phyloP scores from a whole-genome alignment of 2,113 vertebrate genomes.

The Microcebus tavaratra region DNA sequence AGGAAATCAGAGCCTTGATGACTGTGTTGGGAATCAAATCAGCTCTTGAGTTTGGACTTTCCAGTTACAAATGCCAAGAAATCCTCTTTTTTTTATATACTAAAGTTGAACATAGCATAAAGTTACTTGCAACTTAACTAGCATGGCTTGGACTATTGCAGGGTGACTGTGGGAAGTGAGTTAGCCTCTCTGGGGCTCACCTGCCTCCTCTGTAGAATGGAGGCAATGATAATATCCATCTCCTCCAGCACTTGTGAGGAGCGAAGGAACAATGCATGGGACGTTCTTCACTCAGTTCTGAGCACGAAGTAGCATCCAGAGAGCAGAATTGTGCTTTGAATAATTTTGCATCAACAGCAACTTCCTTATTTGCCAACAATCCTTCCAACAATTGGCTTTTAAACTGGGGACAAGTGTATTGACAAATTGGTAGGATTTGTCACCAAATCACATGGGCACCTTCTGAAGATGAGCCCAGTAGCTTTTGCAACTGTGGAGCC shows the following conservation, averaged over 20 bases:
- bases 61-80: not conserved
- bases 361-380: slow-evolving; percentile 9
- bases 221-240: not conserved
- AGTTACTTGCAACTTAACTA: not conserved
- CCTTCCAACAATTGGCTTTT: slow-evolving; percentile 18
- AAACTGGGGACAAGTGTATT: not conserved
- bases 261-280: not conserved
- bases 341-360: not conserved
- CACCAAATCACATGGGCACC: not conserved
- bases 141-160: not conserved
- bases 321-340: not conserved
- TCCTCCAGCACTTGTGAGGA: not conserved
- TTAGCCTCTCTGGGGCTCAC: not conserved
- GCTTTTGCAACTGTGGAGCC: not conserved
- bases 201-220: not conserved
- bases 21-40: not conserved
- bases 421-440: slow-evolving; percentile 63
- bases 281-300: not conserved
- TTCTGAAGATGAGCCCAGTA: slow-evolving; percentile 13
- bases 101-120: not conserved
- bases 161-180: not conserved
- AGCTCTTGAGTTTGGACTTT: not conserved
- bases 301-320: not conserved
- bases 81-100: not conserved
- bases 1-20: not conserved